Percentiles rank a stretch among this genome's conserved stretches.
phyloP scores from a whole-genome alignment of 2,113 vertebrate species.

The Elephas maximus region DNA sequence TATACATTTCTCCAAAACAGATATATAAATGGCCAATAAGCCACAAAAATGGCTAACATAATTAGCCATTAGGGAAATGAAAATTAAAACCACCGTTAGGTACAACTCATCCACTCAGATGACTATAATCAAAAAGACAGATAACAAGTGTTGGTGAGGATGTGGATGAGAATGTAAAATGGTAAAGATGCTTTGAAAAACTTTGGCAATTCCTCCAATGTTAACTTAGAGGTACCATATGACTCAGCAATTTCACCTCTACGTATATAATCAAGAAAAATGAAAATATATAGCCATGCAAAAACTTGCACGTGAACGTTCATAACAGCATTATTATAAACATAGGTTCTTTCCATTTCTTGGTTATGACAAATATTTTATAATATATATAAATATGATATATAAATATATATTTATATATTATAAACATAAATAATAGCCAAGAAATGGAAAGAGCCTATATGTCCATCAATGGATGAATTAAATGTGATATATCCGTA shows the following conservation, averaged over 20 bases:
- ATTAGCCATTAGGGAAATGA: too few species aligned
- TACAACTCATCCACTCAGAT: not conserved
- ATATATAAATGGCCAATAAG: not conserved
- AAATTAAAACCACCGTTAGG: not conserved
- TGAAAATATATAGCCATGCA: not conserved
- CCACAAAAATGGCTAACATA: too few species aligned
- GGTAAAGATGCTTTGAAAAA: too few species aligned
- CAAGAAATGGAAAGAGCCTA: too few species aligned
- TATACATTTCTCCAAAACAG: not conserved
- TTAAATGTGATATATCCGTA: not conserved
- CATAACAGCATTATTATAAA: not conserved
- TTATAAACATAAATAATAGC: not conserved
- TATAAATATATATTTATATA: too few species aligned
- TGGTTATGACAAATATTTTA: too few species aligned
- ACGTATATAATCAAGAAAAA: not conserved
- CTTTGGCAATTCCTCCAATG: not conserved
- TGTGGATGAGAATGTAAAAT: not conserved
- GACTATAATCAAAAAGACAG: not conserved
- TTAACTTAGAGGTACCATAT: not conserved
- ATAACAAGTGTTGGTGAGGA: not conserved
- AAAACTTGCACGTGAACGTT: not conserved
- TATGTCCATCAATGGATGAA: too few species aligned
- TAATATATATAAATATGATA: too few species aligned
- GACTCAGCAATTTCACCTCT: not conserved
- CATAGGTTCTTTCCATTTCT: too few species aligned